Percentiles rank a stretch among this genome's conserved stretches.
These are phyloP conservation scores for Nebria salina DNA, from an alignment of 2,888 invertebrate species.

Conservation along the genomic window DNA sequence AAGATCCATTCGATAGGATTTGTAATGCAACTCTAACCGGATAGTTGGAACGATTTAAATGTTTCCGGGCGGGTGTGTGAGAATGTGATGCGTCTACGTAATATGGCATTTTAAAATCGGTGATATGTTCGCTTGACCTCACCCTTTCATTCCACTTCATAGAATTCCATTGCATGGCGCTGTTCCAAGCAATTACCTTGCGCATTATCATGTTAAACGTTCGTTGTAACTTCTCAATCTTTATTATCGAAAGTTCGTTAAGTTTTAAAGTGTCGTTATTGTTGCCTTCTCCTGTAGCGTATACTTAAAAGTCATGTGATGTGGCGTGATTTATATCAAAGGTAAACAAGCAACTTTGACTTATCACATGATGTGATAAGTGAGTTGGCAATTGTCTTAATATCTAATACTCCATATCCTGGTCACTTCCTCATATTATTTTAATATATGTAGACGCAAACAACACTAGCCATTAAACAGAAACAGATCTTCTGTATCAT, in stretches of 20 bases:
- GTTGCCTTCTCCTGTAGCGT: neutral
- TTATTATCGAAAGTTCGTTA: neutral
- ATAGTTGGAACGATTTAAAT: neutral
- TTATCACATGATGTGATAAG: neutral
- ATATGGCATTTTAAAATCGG: neutral
- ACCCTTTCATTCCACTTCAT: slow-evolving; percentile 1
- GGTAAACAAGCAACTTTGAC: neutral
- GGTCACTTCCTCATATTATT: neutral
- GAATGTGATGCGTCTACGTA: neutral
- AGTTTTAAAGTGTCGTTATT: neutral
- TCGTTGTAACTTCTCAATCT: neutral
- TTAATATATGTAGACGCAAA: neutral
- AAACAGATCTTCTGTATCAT: too few species aligned
- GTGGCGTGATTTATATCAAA: neutral
- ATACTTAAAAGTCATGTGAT: neutral
- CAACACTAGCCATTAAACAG: neutral
- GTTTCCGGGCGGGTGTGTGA: neutral
- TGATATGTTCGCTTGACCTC: slow-evolving; percentile 2
- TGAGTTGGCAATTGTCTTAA: neutral
- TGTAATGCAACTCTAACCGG: neutral
- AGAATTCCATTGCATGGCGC: neutral
- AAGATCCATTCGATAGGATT: neutral
- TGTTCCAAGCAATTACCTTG: slow-evolving; percentile 13
- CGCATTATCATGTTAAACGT: slow-evolving; percentile 1
- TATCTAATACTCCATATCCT: neutral